Conservation (phyloP, 2,113 vertebrate species). For the human region GRCh38 chr3:178914501-178915000, state of each 20-base stretch:
- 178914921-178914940: neutral
- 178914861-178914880: neutral
- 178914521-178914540: neutral
- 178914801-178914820: neutral
- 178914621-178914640: neutral
- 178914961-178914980: neutral
- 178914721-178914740: neutral
- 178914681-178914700: neutral
- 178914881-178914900: neutral
- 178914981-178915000: neutral
- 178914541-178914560: neutral
- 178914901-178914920: neutral
- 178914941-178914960: neutral
- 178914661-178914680: neutral
- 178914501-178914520: neutral
- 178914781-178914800: neutral
- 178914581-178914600: neutral
- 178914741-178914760: neutral
- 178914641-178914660: neutral
- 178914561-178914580: neutral
- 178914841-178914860: neutral
- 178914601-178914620: neutral
- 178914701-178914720: slow-evolving; percentile 33
- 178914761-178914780: neutral
- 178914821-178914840: too few relatives aligned